These are phyloP conservation scores for Oreohelix idahoensis DNA, from an alignment of 1,140 invertebrate species.

Conservation along the genomic window DNA sequence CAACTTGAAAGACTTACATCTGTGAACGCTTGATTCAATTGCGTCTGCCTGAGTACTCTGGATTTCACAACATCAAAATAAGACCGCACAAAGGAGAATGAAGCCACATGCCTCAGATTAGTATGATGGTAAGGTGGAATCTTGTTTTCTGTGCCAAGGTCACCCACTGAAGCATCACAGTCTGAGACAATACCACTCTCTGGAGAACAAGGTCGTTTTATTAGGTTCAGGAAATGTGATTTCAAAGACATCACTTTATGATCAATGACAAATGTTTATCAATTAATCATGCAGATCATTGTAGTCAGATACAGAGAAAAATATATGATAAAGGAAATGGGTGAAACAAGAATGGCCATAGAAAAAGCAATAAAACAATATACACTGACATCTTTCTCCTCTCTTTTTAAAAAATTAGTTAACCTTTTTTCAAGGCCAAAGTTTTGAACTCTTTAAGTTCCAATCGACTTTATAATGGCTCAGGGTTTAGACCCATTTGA, in stretches of 20 bases:
- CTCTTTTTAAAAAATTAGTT: too few species aligned
- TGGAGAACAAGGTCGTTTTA: slow-evolving; percentile 60
- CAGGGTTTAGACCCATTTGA: too few species aligned
- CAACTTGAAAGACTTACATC: slow-evolving; percentile 53
- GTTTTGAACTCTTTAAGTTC: too few species aligned
- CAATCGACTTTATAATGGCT: too few species aligned
- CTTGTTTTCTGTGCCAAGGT: not conserved
- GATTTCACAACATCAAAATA: slow-evolving; percentile 37
- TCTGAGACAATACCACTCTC: slow-evolving; percentile 85
- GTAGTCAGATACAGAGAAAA: too few species aligned
- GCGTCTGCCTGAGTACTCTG: slow-evolving; percentile 38
- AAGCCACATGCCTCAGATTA: slow-evolving; percentile 7
- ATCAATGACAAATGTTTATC: too few species aligned
- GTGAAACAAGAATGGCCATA: too few species aligned
- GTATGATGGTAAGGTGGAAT: not conserved
- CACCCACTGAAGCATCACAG: slow-evolving; percentile 66
- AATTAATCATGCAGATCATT: too few species aligned
- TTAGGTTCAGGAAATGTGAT: not conserved
- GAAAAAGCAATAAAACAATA: too few species aligned
- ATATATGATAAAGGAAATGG: too few species aligned
- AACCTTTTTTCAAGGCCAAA: too few species aligned
- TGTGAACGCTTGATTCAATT: slow-evolving; percentile 42
- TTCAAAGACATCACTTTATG: not conserved
- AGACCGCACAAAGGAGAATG: slow-evolving; percentile 17
- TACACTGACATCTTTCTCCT: too few species aligned